These are phyloP conservation scores for Apotomis turbidana DNA, from an alignment of 2,888 invertebrate genomes.

Conservation along the genomic window DNA sequence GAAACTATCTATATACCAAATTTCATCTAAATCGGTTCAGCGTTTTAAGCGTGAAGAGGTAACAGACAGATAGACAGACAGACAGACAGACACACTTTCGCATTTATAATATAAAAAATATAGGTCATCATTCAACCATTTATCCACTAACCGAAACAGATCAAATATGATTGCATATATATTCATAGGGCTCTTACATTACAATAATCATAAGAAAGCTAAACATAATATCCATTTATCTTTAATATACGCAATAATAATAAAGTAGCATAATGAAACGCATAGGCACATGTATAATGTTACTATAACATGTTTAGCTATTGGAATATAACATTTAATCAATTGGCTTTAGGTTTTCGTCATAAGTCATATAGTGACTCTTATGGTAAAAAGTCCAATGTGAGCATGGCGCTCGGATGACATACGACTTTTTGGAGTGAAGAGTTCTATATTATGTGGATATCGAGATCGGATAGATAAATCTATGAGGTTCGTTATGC, in stretches of 20 bases:
- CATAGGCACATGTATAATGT: constrained; percentile 6
- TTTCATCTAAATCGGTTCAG: no score
- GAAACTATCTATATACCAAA: no score
- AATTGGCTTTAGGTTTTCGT: constrained; percentile 19
- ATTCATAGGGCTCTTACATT: constrained; percentile 10
- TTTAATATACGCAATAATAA: constrained; percentile 36
- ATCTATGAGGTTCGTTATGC: constrained; percentile 64
- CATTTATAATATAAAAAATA: no score
- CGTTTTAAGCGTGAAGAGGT: no score
- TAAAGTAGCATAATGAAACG: constrained; percentile 32
- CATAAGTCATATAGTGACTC: background rate
- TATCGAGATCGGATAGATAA: constrained; percentile 50
- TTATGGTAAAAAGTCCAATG: constrained; percentile 1
- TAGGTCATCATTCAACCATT: background rate
- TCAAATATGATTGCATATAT: constrained; percentile 8
- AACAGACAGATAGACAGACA: no score
- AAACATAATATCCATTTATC: constrained; percentile 34
- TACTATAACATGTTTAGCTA: background rate
- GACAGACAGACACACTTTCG: no score
- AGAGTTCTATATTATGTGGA: constrained; percentile 9
- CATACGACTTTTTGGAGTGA: background rate
- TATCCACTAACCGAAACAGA: constrained; percentile 9
- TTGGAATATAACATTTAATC: constrained; percentile 25
- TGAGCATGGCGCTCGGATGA: background rate
- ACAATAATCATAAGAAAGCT: constrained; percentile 23